phyloP scores from a whole-genome alignment of 2,113 vertebrate genomes.

The Cryptotis parvus region DNA sequence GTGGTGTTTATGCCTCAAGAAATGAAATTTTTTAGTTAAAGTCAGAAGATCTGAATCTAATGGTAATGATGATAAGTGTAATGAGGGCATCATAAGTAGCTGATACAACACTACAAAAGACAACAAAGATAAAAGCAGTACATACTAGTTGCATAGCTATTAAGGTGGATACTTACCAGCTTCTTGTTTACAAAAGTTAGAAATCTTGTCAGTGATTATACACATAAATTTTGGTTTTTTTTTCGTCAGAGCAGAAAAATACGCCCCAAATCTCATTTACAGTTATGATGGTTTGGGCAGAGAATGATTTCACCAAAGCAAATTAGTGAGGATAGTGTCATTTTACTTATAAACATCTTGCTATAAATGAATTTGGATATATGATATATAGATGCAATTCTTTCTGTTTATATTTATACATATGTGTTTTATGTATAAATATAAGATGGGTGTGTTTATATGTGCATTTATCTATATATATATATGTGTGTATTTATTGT shows the following conservation, averaged over 20 bases:
- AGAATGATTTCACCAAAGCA: constrained; percentile 45
- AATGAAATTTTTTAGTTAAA: constrained; percentile 36
- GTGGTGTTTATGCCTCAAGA: background rate
- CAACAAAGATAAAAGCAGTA: background rate
- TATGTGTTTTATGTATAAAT: no score
- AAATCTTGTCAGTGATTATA: constrained; percentile 8
- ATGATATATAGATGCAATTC: background rate
- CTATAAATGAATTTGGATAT: constrained; percentile 39
- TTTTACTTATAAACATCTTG: constrained; percentile 70
- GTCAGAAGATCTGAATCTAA: constrained; percentile 21
- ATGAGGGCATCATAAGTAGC: background rate
- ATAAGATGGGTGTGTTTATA: no score
- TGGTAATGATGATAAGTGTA: background rate
- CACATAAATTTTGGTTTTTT: constrained; percentile 58
- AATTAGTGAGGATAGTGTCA: constrained; percentile 60
- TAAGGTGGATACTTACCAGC: background rate
- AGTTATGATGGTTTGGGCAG: constrained; percentile 53
- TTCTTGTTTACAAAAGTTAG: constrained; percentile 10
- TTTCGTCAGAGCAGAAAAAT: constrained; percentile 62
- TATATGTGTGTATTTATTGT: no score
- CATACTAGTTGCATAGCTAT: background rate
- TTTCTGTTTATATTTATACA: no score
- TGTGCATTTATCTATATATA: no score
- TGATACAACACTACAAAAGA: background rate
- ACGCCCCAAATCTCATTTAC: constrained; percentile 55